Base-by-base conservation (phyloP, 2,113 vertebrate genomes). In the Piprites chloris region DNA sequence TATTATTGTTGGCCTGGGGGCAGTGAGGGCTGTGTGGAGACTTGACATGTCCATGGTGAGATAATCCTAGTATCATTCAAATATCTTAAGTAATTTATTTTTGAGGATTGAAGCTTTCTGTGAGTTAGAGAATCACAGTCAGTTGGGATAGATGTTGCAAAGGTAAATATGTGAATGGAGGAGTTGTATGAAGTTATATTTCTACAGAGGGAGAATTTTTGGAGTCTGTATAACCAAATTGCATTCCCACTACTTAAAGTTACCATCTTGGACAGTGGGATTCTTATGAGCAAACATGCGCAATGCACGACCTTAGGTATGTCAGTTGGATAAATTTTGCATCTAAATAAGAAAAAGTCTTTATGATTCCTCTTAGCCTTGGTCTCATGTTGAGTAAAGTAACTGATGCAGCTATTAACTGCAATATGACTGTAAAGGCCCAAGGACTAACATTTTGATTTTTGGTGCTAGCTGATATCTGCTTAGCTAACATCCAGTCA, bases 11-110 rank as follows among this genome's bases (percentile, higher is more conserved):
- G 47, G 11, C 24, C 21, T 77, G 5, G 33, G 3, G 14, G 11
- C 0, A 49, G 3, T 5, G 46, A 6, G 9, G 16, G 2, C 52
- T 49, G 8, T 5, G 3, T 33, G 13, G 0, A 1, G 19, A 28
- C 9, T 61, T 63, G 28, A 18, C 23, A 33, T 6, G 2, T 41
- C 26, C 30, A 15, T 18, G 49, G 7, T 86, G 44, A 74, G 28
- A 44, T 65, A 69, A 65, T 61, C 28, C 12, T 10, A 41, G 5
- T 19, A 23, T 55, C 18, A 44, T 44, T 55, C 23, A 61, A 65
- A 49, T 46, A 66, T 32, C 11, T 65, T 9, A 47, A 30, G 16
- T 30, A 3, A 32, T 39, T 23, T n/a, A 17, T 10, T 82, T 59
- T 28, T 65, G 11, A 73, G 55, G 35, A 33, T 26, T 35, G 24